Base-by-base conservation (phyloP, 1,140 invertebrate genomes). In the Caenorhabditis latens region DNA sequence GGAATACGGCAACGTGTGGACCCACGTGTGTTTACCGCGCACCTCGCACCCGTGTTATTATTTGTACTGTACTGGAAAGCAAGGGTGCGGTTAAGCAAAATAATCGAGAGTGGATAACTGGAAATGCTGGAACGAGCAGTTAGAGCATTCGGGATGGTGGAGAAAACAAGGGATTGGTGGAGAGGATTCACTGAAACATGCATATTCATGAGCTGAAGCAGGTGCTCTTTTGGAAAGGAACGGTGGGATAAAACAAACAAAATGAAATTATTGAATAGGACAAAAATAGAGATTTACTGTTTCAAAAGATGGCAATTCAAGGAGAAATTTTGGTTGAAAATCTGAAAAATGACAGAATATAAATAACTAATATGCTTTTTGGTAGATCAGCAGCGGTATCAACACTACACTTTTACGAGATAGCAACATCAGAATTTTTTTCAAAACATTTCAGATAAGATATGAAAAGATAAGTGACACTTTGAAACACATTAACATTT, bases 51-150 rank as follows among this genome's bases (percentile, higher is more conserved):
- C 46, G 24, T 79, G 14, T 50, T 79, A 43, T 71, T 71, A n/a
- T 48, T 79, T 50, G 46, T 79, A 79, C 71, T 79, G 71, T 79
- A 79, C 46, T 79, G 71, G 71, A 79, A 79, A 53, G 46, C 71
- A 50, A 19, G 67, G 71, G 71, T 79, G 71, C 71, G 71, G 46
- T 21, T 79, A 53, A 11, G 46, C 19, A 79, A 24, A 50, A 79
- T 79, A 79, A 79, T 50, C 21, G 11, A 24, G 40, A 16, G 50
- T 3, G 50, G n/a, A 24, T 48, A 79, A 79, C 71, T 79, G 71
- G 71, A 79, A 79, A 79, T 50, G 40, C 16, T 16, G 5, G 65
- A 46, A 46, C 65, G 5, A 11, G 9, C 11, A 14, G 50, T 71
- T 11, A 8, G 19, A 43, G n/a, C 0, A 71, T 11, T 32, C 5